A percentile compares a stretch with the other conserved stretches of the same genome.
These are phyloP conservation scores for Hylyphantes graminicola DNA, from an alignment of 1,140 invertebrate species.

Conservation along the genomic window DNA sequence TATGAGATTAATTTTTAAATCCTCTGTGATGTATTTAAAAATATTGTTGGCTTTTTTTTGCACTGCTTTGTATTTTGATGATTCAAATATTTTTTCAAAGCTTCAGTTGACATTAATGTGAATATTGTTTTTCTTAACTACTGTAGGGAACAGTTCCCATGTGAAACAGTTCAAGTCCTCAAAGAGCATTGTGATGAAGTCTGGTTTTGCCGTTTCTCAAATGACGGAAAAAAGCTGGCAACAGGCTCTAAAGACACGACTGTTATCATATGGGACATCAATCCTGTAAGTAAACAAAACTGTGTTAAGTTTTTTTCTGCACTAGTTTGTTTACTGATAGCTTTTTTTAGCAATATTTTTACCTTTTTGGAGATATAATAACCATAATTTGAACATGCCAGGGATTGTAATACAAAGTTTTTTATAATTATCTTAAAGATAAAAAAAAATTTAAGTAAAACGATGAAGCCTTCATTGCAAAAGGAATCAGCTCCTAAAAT, in stretches of 20 bases:
- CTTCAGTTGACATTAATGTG: constrained; percentile 2
- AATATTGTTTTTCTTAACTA: constrained; percentile 55
- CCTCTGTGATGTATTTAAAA: neutral
- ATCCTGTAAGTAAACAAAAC: constrained; percentile 76
- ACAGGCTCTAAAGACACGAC: constrained; percentile 97
- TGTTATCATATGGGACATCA: constrained; percentile 96
- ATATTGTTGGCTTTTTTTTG: too few species aligned
- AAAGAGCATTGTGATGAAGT: constrained; percentile 98
- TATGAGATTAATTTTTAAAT: neutral
- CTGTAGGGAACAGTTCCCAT: constrained; percentile 79
- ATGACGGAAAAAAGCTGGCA: constrained; percentile 92
- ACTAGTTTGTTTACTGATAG: neutral
- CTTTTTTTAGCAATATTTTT: too few species aligned
- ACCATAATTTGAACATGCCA: too few species aligned
- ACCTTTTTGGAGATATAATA: too few species aligned
- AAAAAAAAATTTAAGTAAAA: too few species aligned
- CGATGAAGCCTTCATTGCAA: too few species aligned
- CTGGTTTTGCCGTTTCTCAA: constrained; percentile 96
- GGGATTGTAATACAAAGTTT: too few species aligned
- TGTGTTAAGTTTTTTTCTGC: neutral
- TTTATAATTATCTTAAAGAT: too few species aligned
- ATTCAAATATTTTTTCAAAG: too few species aligned
- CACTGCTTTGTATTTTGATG: too few species aligned
- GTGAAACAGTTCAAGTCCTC: constrained; percentile 85
- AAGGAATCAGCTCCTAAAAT: too few species aligned